These are phyloP conservation scores for Pristis pectinata DNA, from an alignment of 2,797 vertebrate species.

Conservation along the genomic window DNA sequence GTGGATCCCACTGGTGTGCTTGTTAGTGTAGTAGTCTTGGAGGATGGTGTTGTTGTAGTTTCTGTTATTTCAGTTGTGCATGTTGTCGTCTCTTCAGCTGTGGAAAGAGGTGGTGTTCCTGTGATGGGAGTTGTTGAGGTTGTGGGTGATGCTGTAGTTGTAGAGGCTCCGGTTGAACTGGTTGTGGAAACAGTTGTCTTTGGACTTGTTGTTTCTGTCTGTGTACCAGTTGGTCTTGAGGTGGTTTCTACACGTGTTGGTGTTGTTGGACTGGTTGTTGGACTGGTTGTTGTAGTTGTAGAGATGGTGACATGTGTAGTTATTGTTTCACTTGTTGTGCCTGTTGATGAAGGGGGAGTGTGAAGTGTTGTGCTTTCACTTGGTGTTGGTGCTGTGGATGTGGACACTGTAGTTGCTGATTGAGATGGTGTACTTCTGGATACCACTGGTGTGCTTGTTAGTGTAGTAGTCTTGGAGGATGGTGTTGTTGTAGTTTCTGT, in stretches of 20 bases:
- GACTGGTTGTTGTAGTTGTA: constrained; percentile 39
- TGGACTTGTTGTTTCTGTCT: too few relatives aligned
- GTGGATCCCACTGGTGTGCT: too few relatives aligned
- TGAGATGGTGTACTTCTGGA: neutral
- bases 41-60: too few relatives aligned
- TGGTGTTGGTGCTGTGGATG: neutral
- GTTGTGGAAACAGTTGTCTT: neutral
- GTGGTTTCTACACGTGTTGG: neutral
- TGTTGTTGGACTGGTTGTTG: too few relatives aligned
- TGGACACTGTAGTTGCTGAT: neutral
- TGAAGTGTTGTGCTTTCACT: neutral
- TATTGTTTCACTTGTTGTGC: neutral
- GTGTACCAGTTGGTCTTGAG: too few relatives aligned
- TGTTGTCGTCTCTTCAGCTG: too few relatives aligned
- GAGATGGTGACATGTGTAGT: neutral
- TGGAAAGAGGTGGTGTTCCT: too few relatives aligned
- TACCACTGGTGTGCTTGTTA: neutral
- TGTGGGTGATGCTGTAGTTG: too few relatives aligned
- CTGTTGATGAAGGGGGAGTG: neutral
- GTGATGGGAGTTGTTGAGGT: too few relatives aligned
- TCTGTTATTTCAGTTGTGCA: too few relatives aligned
- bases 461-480: neutral
- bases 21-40: too few relatives aligned
- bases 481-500: neutral
- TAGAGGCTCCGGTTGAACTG: too few relatives aligned